phyloP scores from a whole-genome alignment of 2,888 invertebrate species.

The Creontiades dilutus region DNA sequence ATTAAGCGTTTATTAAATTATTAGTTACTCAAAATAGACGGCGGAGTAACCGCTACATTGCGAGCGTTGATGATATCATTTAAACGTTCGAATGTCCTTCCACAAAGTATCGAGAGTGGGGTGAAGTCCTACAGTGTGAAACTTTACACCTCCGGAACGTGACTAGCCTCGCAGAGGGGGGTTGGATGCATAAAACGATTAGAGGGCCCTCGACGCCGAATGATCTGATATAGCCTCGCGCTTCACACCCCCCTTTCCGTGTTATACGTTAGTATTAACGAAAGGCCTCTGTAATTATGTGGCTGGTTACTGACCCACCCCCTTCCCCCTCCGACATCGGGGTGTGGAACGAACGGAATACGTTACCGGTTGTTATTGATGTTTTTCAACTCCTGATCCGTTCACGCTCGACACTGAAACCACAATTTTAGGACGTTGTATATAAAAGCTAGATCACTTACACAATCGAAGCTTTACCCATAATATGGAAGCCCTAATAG shows the following conservation, averaged over 20 bases:
- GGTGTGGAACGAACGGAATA: not conserved
- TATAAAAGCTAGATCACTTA: too few species aligned
- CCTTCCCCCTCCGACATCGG: not conserved
- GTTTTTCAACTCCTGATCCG: not conserved
- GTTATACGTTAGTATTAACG: not conserved
- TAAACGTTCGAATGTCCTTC: too few species aligned
- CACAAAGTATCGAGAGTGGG: too few species aligned
- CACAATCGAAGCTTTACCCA: not conserved
- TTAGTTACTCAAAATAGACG: too few species aligned
- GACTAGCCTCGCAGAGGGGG: constrained; percentile 2
- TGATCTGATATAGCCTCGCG: not conserved
- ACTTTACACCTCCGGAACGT: constrained; percentile 35
- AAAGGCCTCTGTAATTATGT: not conserved
- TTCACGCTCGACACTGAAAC: not conserved
- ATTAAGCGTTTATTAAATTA: too few species aligned
- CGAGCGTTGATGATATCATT: too few species aligned
- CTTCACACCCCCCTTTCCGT: not conserved
- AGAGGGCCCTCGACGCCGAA: not conserved
- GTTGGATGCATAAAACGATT: constrained; percentile 22
- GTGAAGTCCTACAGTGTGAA: not conserved
- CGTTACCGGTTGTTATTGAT: not conserved
- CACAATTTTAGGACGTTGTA: not conserved
- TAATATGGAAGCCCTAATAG: too few species aligned
- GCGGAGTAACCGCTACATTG: too few species aligned
- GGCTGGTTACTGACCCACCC: not conserved